Evolutionary conservation across 2,888 invertebrate genomes (phyloP).

Genomic region (Carcina quercana): DNA sequence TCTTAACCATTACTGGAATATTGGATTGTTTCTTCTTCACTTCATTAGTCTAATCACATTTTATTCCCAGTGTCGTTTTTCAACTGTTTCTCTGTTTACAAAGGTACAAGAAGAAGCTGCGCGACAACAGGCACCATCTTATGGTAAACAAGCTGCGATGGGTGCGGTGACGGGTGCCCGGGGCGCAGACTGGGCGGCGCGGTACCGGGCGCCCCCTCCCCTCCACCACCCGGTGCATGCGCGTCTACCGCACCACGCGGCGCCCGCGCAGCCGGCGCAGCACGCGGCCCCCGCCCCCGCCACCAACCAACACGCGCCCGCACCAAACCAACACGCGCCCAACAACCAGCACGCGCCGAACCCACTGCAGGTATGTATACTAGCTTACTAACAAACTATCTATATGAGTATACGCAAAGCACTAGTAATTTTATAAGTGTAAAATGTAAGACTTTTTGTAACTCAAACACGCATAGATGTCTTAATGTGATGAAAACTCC

Average conservation of each 20-base stretch:
- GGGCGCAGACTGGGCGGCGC: conserved; percentile 75
- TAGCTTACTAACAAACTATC: conserved; percentile 9
- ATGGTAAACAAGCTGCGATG: conserved; percentile 82
- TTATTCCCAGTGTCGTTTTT: no score
- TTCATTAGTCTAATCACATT: no score
- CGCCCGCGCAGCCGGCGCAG: conserved; percentile 36
- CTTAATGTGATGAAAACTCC: no score
- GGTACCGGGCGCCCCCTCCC: conserved; percentile 84
- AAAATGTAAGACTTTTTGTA: no score
- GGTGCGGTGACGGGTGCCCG: conserved; percentile 37
- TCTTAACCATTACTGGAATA: no score
- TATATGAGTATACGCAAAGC: no score
- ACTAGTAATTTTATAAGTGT: no score
- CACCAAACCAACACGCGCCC: conserved; percentile 75
- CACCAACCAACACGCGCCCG: conserved; percentile 35
- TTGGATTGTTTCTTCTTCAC: no score
- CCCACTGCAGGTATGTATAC: conserved; percentile 9
- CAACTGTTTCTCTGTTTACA: not conserved
- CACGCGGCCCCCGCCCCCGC: conserved; percentile 43
- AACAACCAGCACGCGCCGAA: conserved; percentile 74
- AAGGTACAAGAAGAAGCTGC: conserved; percentile 94
- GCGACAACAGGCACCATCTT: conserved; percentile 89
- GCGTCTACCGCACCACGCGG: conserved; percentile 7
- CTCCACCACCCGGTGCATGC: conserved; percentile 31
- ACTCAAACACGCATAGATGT: no score